Conservation (phyloP, 2,888 invertebrate genomes). For the Idaea straminata region DNA sequence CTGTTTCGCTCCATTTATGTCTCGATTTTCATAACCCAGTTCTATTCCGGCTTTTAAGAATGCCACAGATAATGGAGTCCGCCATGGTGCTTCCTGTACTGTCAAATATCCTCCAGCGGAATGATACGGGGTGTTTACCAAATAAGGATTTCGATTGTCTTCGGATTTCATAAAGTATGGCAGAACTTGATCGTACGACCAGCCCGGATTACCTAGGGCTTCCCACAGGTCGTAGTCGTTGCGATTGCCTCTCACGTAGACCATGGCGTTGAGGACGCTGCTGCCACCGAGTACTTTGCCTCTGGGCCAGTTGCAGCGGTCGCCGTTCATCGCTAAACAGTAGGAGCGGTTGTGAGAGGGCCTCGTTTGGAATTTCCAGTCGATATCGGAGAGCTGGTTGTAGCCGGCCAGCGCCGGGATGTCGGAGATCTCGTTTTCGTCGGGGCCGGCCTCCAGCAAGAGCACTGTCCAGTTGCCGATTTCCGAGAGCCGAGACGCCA, state of each 20-base stretch:
- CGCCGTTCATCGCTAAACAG: constrained; percentile 92
- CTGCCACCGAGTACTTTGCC: constrained; percentile 95
- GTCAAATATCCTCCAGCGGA: constrained; percentile 89
- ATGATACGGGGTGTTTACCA: constrained; percentile 87
- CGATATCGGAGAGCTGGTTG: constrained; percentile 90
- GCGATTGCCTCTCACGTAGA: constrained; percentile 93
- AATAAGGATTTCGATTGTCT: constrained; percentile 91
- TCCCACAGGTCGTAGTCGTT: constrained; percentile 95
- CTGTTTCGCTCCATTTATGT: constrained; percentile 90
- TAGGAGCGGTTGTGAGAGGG: constrained; percentile 88
- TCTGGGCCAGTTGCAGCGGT: constrained; percentile 94
- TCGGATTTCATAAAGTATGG: constrained; percentile 93
- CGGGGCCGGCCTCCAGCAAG: constrained; percentile 91
- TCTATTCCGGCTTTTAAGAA: constrained; percentile 91
- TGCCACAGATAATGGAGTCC: constrained; percentile 89
- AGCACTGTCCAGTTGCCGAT: constrained; percentile 90
- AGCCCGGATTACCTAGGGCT: constrained; percentile 89
- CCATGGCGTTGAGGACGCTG: constrained; percentile 94
- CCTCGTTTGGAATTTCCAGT: constrained; percentile 95
- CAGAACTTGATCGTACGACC: constrained; percentile 90
- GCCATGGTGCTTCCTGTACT: constrained; percentile 92
- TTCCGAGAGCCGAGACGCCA: constrained; percentile 91
- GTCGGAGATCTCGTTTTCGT: constrained; percentile 94
- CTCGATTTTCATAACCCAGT: constrained; percentile 89
- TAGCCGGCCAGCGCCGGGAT: constrained; percentile 92